A percentile compares a stretch with the other conserved stretches of the same genome.
Evolutionary conservation across 2,888 invertebrate species (phyloP).

Genomic region (Metacarcinus magister): DNA sequence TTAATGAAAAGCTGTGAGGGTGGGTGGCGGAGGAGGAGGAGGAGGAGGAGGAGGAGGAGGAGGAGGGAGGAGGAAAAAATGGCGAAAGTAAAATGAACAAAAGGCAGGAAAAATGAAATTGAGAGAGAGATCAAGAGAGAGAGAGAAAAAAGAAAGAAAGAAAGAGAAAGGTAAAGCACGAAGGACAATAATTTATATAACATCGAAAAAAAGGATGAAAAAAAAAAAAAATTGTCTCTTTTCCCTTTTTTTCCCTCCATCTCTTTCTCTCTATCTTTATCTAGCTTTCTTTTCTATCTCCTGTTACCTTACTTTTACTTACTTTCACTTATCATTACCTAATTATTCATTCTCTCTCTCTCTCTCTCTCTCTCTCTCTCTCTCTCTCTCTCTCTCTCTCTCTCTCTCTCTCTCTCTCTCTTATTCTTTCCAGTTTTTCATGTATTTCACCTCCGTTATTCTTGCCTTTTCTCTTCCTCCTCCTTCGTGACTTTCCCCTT

Average conservation of each 20-base stretch:
- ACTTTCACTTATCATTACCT: no score
- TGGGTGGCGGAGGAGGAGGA: not conserved
- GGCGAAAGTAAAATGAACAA: not conserved
- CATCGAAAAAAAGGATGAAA: not conserved
- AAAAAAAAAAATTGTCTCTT: not conserved
- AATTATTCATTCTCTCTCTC: not conserved
- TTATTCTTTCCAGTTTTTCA: not conserved
- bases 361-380: constrained; percentile 26
- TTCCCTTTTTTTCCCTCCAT: not conserved
- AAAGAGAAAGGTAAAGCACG: not conserved
- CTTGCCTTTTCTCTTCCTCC: not conserved
- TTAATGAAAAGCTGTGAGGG: not conserved
- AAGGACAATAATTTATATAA: not conserved
- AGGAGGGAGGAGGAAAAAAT: not conserved
- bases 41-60: no score
- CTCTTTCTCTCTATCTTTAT: not conserved
- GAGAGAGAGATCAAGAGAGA: not conserved
- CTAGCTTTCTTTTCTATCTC: not conserved
- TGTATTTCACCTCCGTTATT: not conserved
- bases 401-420: not conserved
- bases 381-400: constrained; percentile 26
- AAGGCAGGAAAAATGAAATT: not conserved
- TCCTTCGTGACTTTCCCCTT: not conserved
- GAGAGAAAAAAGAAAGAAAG: constrained; percentile 9
- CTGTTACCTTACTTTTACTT: not conserved